phyloP scores from a whole-genome alignment of 2,888 invertebrate species.

The Ypsolopha scabrella region DNA sequence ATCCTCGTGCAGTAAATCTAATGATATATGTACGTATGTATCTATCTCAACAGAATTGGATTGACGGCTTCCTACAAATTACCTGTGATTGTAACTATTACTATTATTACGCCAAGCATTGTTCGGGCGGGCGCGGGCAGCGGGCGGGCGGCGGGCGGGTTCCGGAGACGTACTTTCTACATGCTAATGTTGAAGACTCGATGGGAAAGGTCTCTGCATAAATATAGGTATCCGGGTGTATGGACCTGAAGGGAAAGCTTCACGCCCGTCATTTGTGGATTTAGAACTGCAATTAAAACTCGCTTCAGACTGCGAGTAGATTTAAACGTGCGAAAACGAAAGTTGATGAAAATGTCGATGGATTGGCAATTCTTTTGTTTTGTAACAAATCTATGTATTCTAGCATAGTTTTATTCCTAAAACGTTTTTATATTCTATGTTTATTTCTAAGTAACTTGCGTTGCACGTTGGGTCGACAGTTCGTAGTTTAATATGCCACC shows the following conservation, averaged over 20 bases:
- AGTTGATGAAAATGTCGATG: neutral
- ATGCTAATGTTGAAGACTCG: slow-evolving; percentile 21
- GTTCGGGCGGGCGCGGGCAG: slow-evolving; percentile 25
- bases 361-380: neutral
- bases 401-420: no score
- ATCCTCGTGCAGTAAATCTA: no score
- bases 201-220: slow-evolving; percentile 28
- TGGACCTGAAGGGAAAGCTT: slow-evolving; percentile 26
- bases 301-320: neutral
- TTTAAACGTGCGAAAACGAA: neutral
- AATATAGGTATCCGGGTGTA: slow-evolving; percentile 13
- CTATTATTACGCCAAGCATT: slow-evolving; percentile 40
- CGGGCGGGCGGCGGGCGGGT: slow-evolving; percentile 5
- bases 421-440: no score
- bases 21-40: no score
- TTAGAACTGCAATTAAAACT: neutral
- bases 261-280: slow-evolving; percentile 9
- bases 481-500: no score
- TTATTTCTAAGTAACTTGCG: no score
- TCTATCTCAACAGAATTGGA: no score
- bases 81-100: slow-evolving; percentile 26
- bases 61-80: neutral
- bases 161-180: slow-evolving; percentile 32
- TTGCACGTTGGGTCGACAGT: no score
- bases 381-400: no score